Evolutionary conservation across 1,140 invertebrate genomes (phyloP).

Genomic region (Drosophila murphyi): DNA sequence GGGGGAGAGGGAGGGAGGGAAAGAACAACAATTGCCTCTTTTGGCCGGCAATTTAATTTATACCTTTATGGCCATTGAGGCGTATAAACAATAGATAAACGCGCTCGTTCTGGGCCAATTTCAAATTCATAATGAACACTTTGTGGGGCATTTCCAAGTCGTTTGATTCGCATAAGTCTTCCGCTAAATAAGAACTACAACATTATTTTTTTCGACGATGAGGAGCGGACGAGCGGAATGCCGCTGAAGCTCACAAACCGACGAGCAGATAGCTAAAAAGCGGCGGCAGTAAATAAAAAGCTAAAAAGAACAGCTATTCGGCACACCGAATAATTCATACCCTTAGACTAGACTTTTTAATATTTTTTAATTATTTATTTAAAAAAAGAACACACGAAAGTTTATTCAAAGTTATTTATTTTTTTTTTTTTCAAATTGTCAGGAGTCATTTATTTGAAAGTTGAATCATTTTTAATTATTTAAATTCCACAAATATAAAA

Average conservation of each 20-base stretch:
- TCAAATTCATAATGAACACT: slow-evolving; percentile 78
- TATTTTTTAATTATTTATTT: too few relatives aligned
- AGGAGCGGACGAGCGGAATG: slow-evolving; percentile 1
- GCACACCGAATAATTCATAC: background rate
- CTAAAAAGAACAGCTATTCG: background rate
- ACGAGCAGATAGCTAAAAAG: slow-evolving; percentile 61
- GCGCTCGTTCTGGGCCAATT: slow-evolving; percentile 66
- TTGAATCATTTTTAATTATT: too few relatives aligned
- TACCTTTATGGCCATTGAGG: slow-evolving; percentile 52
- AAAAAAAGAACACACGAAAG: too few relatives aligned
- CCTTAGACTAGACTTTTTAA: background rate
- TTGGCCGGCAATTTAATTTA: slow-evolving; percentile 50
- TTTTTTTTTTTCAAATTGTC: too few relatives aligned
- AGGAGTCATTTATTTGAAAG: too few relatives aligned
- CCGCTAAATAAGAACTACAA: slow-evolving; percentile 46
- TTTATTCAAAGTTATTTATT: too few relatives aligned
- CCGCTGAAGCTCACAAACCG: slow-evolving; percentile 13
- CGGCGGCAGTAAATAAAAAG: slow-evolving; percentile 74
- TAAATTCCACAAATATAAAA: too few relatives aligned
- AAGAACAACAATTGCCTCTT: background rate
- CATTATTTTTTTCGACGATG: slow-evolving; percentile 36
- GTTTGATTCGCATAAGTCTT: slow-evolving; percentile 80
- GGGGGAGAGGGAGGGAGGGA: background rate
- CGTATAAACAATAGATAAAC: slow-evolving; percentile 80
- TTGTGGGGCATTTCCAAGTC: slow-evolving; percentile 72